These are phyloP conservation scores for Dysmachus trigonus DNA, from an alignment of 2,888 invertebrate species.

Conservation along the genomic window DNA sequence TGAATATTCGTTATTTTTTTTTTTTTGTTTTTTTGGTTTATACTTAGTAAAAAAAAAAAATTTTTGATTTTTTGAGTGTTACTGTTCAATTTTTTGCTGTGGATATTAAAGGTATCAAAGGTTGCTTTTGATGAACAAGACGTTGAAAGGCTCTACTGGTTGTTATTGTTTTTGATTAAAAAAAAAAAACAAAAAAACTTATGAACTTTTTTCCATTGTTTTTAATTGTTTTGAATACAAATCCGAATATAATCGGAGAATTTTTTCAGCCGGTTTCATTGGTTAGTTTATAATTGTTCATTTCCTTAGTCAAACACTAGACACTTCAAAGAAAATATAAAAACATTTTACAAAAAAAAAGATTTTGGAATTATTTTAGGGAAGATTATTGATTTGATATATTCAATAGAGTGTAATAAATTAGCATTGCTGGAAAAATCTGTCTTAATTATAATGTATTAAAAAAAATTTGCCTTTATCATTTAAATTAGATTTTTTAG, in stretches of 20 bases:
- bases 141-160: not conserved
- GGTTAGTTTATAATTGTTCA: not conserved
- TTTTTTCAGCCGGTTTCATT: not conserved
- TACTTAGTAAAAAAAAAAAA: not conserved
- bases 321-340: not conserved
- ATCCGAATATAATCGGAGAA: conserved; percentile 14
- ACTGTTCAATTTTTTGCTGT: not conserved
- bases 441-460: no score
- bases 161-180: not conserved
- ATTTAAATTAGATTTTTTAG: no score
- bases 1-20: not conserved
- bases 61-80: not conserved
- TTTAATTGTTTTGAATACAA: not conserved
- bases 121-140: not conserved
- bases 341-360: not conserved
- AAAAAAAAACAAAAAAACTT: not conserved
- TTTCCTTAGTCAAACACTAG: not conserved
- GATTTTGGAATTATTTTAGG: not conserved
- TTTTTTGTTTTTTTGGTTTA: no score
- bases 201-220: not conserved
- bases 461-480: no score
- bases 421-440: no score
- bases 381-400: not conserved
- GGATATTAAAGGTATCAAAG: not conserved
- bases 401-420: no score